phyloP scores from a whole-genome alignment of 2,113 vertebrate genomes.

The Rynchops niger region DNA sequence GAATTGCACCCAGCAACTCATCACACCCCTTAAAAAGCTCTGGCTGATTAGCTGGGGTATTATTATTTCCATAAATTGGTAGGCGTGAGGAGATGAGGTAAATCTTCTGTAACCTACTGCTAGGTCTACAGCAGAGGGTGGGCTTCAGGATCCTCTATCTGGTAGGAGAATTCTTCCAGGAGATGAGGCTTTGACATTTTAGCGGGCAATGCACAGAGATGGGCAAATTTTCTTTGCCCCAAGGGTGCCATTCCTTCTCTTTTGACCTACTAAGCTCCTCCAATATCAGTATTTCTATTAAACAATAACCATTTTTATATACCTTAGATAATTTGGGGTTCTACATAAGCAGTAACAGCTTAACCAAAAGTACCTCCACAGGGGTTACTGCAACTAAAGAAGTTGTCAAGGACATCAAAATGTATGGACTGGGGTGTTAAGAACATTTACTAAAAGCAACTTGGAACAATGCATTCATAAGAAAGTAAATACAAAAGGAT shows the following conservation, averaged over 20 bases:
- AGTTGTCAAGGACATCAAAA: background rate
- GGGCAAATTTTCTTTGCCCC: background rate
- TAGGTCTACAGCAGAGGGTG: background rate
- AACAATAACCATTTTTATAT: background rate
- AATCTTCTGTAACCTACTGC: background rate
- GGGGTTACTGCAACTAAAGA: background rate
- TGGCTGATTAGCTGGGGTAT: background rate
- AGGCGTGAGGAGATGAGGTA: background rate
- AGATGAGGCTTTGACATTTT: background rate
- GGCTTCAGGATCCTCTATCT: background rate
- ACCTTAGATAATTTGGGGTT: background rate
- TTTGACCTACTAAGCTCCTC: background rate
- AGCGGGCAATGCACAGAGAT: background rate
- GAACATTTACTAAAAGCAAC: background rate
- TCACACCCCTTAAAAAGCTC: background rate
- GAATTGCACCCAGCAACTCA: rapidly evolving
- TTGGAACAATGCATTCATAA: background rate
- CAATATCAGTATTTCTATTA: background rate
- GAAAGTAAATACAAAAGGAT: background rate
- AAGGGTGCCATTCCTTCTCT: background rate
- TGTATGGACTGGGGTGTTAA: rapidly evolving
- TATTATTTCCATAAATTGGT: background rate
- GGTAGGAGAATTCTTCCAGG: background rate
- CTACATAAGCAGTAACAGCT: background rate
- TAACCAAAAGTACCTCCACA: background rate